phyloP scores from a whole-genome alignment of 1,140 invertebrate species.

The Bombus difficillimus region DNA sequence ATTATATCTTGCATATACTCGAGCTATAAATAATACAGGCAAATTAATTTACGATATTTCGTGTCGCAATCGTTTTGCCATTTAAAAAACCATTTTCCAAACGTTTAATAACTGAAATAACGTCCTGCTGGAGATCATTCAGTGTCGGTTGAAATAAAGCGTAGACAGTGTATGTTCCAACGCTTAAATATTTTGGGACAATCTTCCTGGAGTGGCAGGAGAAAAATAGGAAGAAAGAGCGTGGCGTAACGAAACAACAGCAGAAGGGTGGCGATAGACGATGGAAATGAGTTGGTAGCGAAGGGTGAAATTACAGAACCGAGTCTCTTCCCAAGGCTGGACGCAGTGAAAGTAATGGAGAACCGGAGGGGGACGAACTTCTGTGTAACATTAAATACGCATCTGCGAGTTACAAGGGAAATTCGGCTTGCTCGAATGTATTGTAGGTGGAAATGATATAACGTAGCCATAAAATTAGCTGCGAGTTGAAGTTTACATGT shows the following conservation, averaged over 20 bases:
- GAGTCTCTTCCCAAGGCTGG: not conserved
- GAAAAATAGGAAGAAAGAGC: conserved; percentile 8
- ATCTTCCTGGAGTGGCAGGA: not conserved
- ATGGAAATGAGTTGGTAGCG: not conserved
- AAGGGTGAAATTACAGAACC: conserved; percentile 6
- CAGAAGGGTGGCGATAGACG: not conserved
- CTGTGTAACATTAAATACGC: not conserved
- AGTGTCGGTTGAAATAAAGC: conserved; percentile 61
- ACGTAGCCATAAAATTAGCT: not conserved
- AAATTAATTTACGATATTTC: no score
- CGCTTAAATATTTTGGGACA: conserved; percentile 71
- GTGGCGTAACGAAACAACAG: not conserved
- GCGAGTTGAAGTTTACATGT: not conserved
- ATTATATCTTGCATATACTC: no score
- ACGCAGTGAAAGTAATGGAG: not conserved
- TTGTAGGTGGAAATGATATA: not conserved
- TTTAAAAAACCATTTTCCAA: no score
- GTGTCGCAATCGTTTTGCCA: no score
- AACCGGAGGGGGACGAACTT: not conserved
- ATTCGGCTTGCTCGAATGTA: not conserved
- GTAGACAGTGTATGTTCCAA: conserved; percentile 42
- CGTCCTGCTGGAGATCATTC: not conserved
- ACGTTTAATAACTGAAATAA: not conserved
- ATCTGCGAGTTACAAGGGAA: not conserved
- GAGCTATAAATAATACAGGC: no score